Evolutionary conservation across 2,888 invertebrate species (phyloP).

Genomic region (Eristalis tenax): DNA sequence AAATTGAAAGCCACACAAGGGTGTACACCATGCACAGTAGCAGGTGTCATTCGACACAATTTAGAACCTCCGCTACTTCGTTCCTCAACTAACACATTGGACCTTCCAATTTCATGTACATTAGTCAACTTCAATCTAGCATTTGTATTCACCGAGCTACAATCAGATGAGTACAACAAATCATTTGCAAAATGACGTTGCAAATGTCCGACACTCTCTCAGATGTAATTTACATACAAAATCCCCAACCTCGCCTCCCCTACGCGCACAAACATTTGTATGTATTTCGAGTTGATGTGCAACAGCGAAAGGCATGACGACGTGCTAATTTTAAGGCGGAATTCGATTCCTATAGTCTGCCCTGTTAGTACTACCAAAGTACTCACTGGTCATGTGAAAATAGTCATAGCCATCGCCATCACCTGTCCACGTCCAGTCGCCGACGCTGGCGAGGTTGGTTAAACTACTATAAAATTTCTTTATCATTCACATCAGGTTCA

Average conservation of each 20-base stretch:
- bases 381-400: constrained; percentile 27
- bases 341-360: constrained; percentile 48
- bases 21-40: constrained; percentile 22
- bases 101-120: constrained; percentile 50
- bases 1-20: constrained; percentile 28
- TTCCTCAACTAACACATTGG: not conserved
- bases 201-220: constrained; percentile 63
- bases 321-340: constrained; percentile 67
- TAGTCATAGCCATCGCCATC: constrained; percentile 8
- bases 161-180: constrained; percentile 64
- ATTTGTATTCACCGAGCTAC: constrained; percentile 62
- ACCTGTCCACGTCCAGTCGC: not conserved
- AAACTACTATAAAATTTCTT: constrained; percentile 69
- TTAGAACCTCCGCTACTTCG: constrained; percentile 65
- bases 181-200: constrained; percentile 68
- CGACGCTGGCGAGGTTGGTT: constrained; percentile 60
- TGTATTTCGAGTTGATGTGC: constrained; percentile 7
- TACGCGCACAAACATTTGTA: not conserved
- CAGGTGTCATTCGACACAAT: constrained; percentile 65
- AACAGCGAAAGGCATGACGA: constrained; percentile 28
- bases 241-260: constrained; percentile 10
- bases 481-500: constrained; percentile 66
- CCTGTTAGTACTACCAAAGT: constrained; percentile 12
- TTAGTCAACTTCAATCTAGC: constrained; percentile 53
- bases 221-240: constrained; percentile 68